Evolutionary conservation across 2,888 invertebrate species (phyloP), one percentile per base, ranked within the genome.

Genomic region (Acrocyrtus sp.): DNA sequence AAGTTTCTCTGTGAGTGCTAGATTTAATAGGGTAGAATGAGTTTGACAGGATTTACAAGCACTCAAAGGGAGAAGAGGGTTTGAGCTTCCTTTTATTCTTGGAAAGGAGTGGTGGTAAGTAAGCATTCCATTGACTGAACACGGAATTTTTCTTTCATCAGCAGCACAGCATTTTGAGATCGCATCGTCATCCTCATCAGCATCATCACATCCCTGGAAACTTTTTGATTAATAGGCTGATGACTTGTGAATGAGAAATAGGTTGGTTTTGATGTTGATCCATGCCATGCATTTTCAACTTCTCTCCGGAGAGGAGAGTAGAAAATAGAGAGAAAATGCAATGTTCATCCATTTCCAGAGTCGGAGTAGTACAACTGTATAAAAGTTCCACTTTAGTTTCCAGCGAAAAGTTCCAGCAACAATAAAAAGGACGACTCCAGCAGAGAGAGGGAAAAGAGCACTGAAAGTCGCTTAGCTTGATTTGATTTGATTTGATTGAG

Each of bases 141-240:
- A n/a, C n/a, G n/a, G n/a, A n/a, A n/a, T n/a, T n/a, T n/a, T n/a
- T n/a, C n/a, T n/a, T n/a, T n/a, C n/a, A n/a, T n/a, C n/a, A n/a
- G n/a, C n/a, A n/a, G n/a, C n/a, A n/a, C n/a, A n/a, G n/a, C n/a
- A n/a, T n/a, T n/a, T n/a, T n/a, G n/a, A n/a, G n/a, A n/a, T n/a
- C n/a, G n/a, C n/a, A n/a, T n/a, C n/a, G n/a, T n/a, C n/a, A n/a
- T n/a, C n/a, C n/a, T n/a, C n/a, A n/a, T n/a, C n/a, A n/a, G n/a
- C n/a, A n/a, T n/a, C n/a, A 72, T 51, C n/a, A n/a, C n/a, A n/a
- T n/a, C 76, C 72, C 75, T 72, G 69, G 77, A 78, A 79, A 79
- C 78, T 77, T 78, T 81, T 81, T 81, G 81, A 81, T 81, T 81
- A 81, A 81, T 81, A 78, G 80, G 76, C 78, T 80, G 81, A 80